Percentiles rank a stretch among this genome's conserved stretches.
Evolutionary conservation across 2,797 vertebrate genomes (phyloP).

Genomic region (Sitta carolinensis): DNA sequence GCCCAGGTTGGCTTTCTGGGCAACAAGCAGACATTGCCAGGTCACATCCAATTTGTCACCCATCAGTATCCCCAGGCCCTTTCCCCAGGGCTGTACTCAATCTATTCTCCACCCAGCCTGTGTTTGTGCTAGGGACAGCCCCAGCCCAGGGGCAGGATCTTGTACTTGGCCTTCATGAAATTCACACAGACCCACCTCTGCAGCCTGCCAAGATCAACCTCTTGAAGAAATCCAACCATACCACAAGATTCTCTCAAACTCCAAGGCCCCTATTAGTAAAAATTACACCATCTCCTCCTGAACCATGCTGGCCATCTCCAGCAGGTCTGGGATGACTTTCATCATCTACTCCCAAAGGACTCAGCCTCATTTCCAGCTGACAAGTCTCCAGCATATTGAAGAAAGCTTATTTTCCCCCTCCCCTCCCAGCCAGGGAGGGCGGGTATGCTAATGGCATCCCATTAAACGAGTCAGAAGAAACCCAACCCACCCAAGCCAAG

Average conservation of each 20-base stretch:
- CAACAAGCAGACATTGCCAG: background rate
- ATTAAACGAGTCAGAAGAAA: constrained; percentile 12
- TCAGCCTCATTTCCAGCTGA: background rate
- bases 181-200: background rate
- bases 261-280: background rate
- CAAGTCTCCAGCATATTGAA: background rate
- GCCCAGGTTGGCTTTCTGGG: background rate
- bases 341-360: background rate
- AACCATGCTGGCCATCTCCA: background rate
- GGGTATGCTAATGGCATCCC: background rate
- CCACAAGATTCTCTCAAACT: background rate
- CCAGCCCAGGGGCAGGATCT: background rate
- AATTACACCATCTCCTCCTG: background rate
- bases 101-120: background rate
- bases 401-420: background rate
- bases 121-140: background rate
- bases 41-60: background rate
- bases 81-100: background rate
- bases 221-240: background rate
- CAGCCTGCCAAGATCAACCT: background rate
- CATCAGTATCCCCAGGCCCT: background rate
- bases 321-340: background rate
- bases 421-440: background rate
- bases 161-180: background rate
- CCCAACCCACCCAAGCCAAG: background rate